Percentiles rank a stretch among this genome's conserved stretches.
These are phyloP conservation scores for Hystrix cristata DNA, from an alignment of 2,113 vertebrate genomes.

Conservation along the genomic window DNA sequence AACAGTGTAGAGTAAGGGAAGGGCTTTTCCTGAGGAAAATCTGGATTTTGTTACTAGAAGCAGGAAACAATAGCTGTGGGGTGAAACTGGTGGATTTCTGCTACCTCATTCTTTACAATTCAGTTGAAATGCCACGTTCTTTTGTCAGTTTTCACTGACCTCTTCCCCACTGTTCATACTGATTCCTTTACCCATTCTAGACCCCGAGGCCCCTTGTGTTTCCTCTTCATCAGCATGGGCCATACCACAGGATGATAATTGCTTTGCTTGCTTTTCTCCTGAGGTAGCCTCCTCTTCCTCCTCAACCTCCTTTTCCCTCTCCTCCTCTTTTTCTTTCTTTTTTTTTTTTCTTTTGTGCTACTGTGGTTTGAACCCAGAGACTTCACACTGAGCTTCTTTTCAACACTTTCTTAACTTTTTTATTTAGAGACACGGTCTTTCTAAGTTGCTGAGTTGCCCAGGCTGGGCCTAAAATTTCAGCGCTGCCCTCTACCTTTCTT, in stretches of 20 bases:
- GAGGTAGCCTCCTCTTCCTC: background rate
- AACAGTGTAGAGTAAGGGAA: background rate
- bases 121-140: background rate
- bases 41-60: background rate
- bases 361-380: background rate
- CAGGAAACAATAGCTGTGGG: background rate
- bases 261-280: background rate
- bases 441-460: background rate
- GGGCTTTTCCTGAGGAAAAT: background rate
- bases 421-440: background rate
- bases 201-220: background rate
- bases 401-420: background rate
- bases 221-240: background rate
- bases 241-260: background rate
- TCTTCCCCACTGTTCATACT: background rate
- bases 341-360: background rate
- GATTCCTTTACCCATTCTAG: background rate
- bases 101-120: background rate
- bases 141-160: background rate
- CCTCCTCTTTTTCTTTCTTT: background rate
- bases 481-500: background rate
- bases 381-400: background rate
- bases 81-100: background rate
- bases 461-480: background rate
- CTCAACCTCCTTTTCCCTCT: rapidly evolving